Evolutionary conservation across 2,888 invertebrate genomes (phyloP).

Genomic region (Eupithecia centaureata): DNA sequence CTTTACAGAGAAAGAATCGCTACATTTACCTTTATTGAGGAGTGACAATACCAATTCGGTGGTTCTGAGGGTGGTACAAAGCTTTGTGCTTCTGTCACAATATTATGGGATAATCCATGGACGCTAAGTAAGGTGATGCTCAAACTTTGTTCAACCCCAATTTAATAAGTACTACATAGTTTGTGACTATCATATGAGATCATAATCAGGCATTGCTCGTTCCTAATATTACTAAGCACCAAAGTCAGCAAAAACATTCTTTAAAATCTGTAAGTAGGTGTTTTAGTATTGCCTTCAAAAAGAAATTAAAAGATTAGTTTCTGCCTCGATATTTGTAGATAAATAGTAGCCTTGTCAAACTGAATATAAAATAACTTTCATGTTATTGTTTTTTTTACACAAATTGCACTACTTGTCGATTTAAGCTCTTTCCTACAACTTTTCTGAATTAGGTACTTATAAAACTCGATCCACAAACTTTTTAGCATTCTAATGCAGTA

Average conservation of each 20-base stretch:
- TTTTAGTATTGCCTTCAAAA: too few species aligned
- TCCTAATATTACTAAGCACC: background rate
- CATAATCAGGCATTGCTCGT: background rate
- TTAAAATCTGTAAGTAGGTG: too few species aligned
- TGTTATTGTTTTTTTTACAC: too few species aligned
- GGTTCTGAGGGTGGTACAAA: conserved; percentile 25
- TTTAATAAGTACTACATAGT: background rate
- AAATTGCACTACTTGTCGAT: too few species aligned
- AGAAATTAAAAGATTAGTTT: too few species aligned
- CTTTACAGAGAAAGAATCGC: conserved; percentile 39
- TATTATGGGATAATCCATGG: conserved; percentile 54
- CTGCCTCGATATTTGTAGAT: too few species aligned
- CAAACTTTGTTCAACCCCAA: conserved; percentile 32
- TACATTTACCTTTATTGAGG: conserved; percentile 30
- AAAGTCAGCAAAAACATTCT: background rate
- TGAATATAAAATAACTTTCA: too few species aligned
- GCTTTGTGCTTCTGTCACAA: conserved; percentile 54
- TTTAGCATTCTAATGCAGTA: too few species aligned
- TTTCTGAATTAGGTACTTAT: too few species aligned
- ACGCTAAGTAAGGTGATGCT: conserved; percentile 27
- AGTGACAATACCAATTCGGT: conserved; percentile 34
- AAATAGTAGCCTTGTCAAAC: too few species aligned
- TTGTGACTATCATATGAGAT: background rate
- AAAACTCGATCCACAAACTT: too few species aligned
- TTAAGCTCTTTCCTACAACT: too few species aligned